phyloP scores from a whole-genome alignment of 1,140 invertebrate species.

The Cepaea nemoralis region DNA sequence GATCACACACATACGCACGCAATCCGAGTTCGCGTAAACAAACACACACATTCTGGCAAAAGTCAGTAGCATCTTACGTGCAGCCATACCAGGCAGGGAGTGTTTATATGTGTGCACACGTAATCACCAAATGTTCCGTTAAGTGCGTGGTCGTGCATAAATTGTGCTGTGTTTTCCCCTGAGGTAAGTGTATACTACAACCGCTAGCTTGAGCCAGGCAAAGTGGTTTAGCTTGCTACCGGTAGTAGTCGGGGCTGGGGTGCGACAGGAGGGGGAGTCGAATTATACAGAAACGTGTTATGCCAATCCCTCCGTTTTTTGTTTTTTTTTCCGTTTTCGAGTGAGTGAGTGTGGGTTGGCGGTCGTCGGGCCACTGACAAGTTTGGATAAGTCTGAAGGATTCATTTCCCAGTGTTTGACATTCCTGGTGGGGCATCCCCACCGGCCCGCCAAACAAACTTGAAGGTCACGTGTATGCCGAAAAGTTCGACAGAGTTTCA shows the following conservation, averaged over 20 bases:
- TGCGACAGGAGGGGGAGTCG: not conserved
- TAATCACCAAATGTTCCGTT: no score
- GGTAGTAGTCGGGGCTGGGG: not conserved
- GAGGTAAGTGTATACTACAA: not conserved
- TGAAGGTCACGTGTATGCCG: conserved; percentile 50
- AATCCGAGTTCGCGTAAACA: no score
- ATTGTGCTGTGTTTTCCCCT: not conserved
- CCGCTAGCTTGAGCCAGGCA: not conserved
- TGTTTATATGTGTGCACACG: no score
- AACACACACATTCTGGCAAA: no score
- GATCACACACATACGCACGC: no score
- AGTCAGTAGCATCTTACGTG: no score
- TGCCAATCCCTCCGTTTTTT: conserved; percentile 1
- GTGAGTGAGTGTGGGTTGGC: conserved; percentile 27
- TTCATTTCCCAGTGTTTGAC: conserved; percentile 55
- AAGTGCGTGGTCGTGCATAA: not conserved
- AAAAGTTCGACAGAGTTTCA: conserved; percentile 47
- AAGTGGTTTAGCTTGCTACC: not conserved
- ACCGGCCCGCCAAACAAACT: conserved; percentile 47
- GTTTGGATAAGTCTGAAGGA: conserved; percentile 51
- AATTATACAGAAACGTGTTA: not conserved
- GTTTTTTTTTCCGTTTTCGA: no score
- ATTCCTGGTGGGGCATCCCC: conserved; percentile 48
- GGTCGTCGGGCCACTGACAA: conserved; percentile 48
- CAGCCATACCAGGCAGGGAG: no score